These are phyloP conservation scores for Meganola albula DNA, from an alignment of 2,888 invertebrate species.

Conservation along the genomic window DNA sequence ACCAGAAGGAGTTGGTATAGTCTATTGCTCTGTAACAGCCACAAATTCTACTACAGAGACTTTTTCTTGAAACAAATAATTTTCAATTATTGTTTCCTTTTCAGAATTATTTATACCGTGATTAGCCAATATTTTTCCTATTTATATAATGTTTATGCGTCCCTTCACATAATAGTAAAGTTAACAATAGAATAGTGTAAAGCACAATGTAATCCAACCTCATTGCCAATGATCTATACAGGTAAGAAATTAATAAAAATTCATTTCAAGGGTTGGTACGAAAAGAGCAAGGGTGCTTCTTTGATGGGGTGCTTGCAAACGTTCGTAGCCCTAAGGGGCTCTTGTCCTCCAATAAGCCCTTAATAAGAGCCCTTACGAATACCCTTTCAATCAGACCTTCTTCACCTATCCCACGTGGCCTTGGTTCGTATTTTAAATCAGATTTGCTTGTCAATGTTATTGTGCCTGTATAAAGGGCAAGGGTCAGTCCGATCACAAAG, in stretches of 20 bases:
- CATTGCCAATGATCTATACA: constrained; percentile 34
- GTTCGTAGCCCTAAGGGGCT: constrained; percentile 40
- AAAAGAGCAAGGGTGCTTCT: constrained; percentile 71
- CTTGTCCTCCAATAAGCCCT: constrained; percentile 68
- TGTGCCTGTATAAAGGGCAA: constrained; percentile 48
- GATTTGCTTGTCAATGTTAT: constrained; percentile 64
- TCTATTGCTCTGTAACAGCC: too few relatives aligned
- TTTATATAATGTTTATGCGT: too few relatives aligned
- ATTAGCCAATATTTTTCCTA: too few relatives aligned
- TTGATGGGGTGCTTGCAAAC: constrained; percentile 53
- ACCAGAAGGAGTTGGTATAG: too few relatives aligned
- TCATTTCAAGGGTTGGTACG: constrained; percentile 49
- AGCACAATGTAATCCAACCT: constrained; percentile 38
- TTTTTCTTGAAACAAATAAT: too few relatives aligned
- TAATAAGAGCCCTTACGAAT: constrained; percentile 63
- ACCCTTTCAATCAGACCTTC: constrained; percentile 57
- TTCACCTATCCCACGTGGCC: constrained; percentile 66
- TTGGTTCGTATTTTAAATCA: constrained; percentile 63
- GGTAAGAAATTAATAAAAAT: constrained; percentile 48
- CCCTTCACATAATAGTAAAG: too few relatives aligned
- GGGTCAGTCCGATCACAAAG: constrained; percentile 53
- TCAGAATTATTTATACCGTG: too few relatives aligned
- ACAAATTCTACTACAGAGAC: too few relatives aligned
- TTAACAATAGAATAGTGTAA: too few relatives aligned
- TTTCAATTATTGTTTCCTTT: too few relatives aligned